Evolutionary conservation across 2,113 vertebrate species (phyloP).

Genomic region (Poecile atricapillus): DNA sequence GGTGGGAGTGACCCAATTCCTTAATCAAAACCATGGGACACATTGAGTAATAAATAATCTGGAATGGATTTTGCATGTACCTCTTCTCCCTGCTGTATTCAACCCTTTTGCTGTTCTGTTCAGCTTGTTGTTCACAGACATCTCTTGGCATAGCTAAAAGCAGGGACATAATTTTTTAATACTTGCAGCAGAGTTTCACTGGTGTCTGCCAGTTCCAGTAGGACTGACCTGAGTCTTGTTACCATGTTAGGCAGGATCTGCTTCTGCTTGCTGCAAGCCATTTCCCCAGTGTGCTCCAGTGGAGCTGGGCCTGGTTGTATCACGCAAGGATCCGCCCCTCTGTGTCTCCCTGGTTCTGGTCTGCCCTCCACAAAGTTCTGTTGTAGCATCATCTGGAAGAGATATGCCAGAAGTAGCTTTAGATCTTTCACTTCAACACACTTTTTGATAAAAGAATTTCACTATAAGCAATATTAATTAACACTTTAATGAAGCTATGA

Average conservation of each 20-base stretch:
- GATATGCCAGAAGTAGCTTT: fast-evolving
- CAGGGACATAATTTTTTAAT: neutral
- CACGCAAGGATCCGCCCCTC: neutral
- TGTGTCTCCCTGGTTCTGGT: neutral
- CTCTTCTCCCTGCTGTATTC: neutral
- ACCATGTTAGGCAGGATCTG: neutral
- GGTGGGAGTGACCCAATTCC: neutral
- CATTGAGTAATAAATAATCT: neutral
- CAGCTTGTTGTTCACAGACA: neutral
- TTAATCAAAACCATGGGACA: neutral
- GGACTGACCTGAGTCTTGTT: neutral
- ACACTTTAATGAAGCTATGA: neutral
- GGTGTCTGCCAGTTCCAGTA: neutral
- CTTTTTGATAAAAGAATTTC: neutral
- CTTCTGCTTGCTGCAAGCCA: neutral
- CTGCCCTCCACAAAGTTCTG: neutral
- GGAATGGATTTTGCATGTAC: neutral
- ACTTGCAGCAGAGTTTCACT: neutral
- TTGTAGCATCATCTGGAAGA: neutral
- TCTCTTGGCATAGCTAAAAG: neutral
- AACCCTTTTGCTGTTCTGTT: neutral
- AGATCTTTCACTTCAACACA: neutral
- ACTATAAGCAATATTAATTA: neutral
- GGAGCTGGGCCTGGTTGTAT: neutral
- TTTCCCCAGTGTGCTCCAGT: neutral